Evolutionary conservation across 2,888 invertebrate genomes (phyloP).

Genomic region (Stenodera caucasica): DNA sequence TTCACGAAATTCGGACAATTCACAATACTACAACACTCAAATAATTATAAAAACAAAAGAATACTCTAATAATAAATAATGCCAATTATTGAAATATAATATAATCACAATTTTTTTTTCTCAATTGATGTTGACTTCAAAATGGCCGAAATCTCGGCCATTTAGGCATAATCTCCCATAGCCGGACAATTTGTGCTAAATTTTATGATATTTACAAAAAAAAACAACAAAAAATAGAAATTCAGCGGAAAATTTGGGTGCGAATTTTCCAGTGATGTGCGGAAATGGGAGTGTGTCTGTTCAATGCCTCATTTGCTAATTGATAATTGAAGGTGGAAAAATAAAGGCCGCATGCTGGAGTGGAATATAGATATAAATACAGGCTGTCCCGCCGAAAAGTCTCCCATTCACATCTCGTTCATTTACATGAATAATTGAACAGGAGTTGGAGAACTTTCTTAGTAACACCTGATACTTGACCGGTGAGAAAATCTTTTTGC

Average conservation of each 20-base stretch:
- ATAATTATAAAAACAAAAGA: constrained; percentile 18
- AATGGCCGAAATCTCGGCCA: no score
- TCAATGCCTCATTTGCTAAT: background rate
- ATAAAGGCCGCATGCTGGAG: constrained; percentile 43
- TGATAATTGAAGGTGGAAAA: no score
- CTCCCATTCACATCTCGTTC: no score
- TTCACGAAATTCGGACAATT: constrained; percentile 34
- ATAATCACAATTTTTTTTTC: no score
- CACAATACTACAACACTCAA: constrained; percentile 43
- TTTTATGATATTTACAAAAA: background rate
- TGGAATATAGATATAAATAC: constrained; percentile 22
- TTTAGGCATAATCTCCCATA: constrained; percentile 4
- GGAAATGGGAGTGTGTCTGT: background rate
- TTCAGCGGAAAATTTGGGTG: no score
- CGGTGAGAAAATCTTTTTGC: no score
- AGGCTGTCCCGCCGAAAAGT: no score
- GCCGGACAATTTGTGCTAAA: background rate
- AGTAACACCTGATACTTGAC: no score
- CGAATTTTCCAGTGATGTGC: constrained; percentile 1
- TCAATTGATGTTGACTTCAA: no score
- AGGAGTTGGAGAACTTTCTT: no score
- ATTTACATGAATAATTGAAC: no score
- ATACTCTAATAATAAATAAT: constrained; percentile 26
- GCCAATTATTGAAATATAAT: no score
- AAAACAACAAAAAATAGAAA: background rate